phyloP scores from a whole-genome alignment of 2,888 invertebrate species.

The Cactoblastis cactorum region DNA sequence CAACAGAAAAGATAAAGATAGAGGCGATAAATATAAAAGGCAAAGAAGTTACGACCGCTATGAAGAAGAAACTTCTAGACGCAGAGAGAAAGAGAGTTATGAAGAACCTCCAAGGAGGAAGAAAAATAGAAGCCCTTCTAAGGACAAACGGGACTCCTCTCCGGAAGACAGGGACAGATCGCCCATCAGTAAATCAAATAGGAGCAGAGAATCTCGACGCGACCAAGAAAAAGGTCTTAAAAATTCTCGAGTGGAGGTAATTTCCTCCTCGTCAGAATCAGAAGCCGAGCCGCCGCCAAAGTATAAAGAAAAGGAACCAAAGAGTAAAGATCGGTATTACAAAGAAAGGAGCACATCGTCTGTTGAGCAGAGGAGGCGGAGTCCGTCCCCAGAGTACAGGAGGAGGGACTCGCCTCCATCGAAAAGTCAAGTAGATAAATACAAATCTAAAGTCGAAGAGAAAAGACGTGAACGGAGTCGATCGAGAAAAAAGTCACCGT shows the following conservation, averaged over 20 bases:
- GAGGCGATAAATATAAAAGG: slow-evolving; percentile 31
- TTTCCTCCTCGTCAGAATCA: slow-evolving; percentile 50
- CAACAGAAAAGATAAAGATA: slow-evolving; percentile 38
- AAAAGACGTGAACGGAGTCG: slow-evolving; percentile 38
- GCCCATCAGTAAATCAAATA: slow-evolving; percentile 36
- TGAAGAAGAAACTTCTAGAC: slow-evolving; percentile 37
- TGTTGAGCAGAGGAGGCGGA: slow-evolving; percentile 20
- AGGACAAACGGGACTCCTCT: slow-evolving; percentile 46
- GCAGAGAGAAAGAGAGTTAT: slow-evolving; percentile 34
- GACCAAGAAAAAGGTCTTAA: slow-evolving; percentile 47
- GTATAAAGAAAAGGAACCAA: slow-evolving; percentile 37
- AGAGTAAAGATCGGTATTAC: slow-evolving; percentile 40
- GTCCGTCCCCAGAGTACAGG: slow-evolving; percentile 33
- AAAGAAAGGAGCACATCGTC: slow-evolving; percentile 35
- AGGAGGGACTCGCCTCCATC: slow-evolving; percentile 39
- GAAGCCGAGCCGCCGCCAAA: slow-evolving; percentile 45
- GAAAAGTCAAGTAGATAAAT: slow-evolving; percentile 43
- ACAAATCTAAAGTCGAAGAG: slow-evolving; percentile 42
- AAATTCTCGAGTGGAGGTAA: slow-evolving; percentile 37
- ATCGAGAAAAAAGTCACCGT: slow-evolving; percentile 38
- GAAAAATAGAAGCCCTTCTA: slow-evolving; percentile 44
- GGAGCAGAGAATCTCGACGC: slow-evolving; percentile 40
- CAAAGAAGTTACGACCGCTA: slow-evolving; percentile 36
- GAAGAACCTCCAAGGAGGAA: slow-evolving; percentile 35
- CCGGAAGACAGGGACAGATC: slow-evolving; percentile 46